Evolutionary conservation across 37 sponge, comb jelly and placozoan species (phyloP), one percentile per base, ranked within the genome.

Genomic region (Beroe forskalii): DNA sequence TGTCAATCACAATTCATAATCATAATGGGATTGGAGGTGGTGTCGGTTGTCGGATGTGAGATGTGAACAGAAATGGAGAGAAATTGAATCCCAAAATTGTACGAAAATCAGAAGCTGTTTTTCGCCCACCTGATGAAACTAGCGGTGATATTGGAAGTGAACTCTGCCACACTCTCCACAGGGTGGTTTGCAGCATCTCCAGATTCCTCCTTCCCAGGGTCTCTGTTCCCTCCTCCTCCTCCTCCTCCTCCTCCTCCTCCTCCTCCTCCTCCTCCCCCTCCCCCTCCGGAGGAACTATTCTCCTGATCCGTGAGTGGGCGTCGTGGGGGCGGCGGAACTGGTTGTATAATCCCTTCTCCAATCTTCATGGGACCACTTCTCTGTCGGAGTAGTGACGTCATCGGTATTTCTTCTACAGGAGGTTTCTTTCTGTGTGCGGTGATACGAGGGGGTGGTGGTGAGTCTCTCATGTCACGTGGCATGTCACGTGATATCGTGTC

Each of bases 61-160:
- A n/a, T n/a, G n/a, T n/a, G n/a, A n/a, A n/a, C n/a, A n/a, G n/a
- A n/a, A n/a, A n/a, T n/a, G n/a, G n/a, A n/a, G n/a, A n/a, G n/a
- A n/a, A n/a, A n/a, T n/a, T n/a, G n/a, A n/a, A n/a, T n/a, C n/a
- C n/a, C n/a, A n/a, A n/a, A n/a, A n/a, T n/a, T n/a, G n/a, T n/a
- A n/a, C n/a, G n/a, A n/a, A n/a, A n/a, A n/a, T n/a, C n/a, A n/a
- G n/a, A n/a, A n/a, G n/a, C n/a, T n/a, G n/a, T n/a, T n/a, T n/a
- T n/a, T n/a, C n/a, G n/a, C n/a, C n/a, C n/a, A n/a, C 12, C 55
- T 48, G 72, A 69, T 69, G 32, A 69, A 69, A 32, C 72, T 69
- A 35, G 72, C 72, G 19, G 72, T 69, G 72, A 69, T 69, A 3
- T 27, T 14, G 17, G 27, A 32, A 33, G 32, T 69, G 72, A 69